Conservation (phyloP, 2,113 vertebrate species). For the Heterochromis multidens region DNA sequence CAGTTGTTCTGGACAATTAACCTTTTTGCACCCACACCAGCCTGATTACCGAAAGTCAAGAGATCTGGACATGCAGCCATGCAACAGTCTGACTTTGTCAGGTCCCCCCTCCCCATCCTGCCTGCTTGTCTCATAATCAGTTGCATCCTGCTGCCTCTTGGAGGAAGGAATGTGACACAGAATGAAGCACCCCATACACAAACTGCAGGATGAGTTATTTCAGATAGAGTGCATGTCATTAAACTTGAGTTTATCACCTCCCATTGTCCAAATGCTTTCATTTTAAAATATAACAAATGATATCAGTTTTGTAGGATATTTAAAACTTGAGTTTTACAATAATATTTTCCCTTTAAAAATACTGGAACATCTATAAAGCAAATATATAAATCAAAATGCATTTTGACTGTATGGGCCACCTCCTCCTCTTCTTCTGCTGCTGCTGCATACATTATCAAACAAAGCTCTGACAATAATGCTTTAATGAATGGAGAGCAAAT, state of each 20-base stretch:
- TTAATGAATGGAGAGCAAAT: not conserved
- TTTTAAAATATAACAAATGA: not conserved
- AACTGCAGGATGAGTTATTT: not conserved
- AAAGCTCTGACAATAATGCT: not conserved
- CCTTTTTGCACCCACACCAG: slow-evolving; percentile 13
- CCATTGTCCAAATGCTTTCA: not conserved
- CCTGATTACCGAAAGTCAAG: slow-evolving; percentile 18
- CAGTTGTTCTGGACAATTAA: slow-evolving; percentile 31
- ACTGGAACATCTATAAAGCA: not conserved
- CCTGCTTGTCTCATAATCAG: slow-evolving; percentile 18
- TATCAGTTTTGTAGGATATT: not conserved
- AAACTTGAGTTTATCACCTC: not conserved
- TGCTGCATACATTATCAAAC: not conserved
- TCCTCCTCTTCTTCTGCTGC: not conserved
- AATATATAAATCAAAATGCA: not conserved
- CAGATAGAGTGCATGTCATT: not conserved
- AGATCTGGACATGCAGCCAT: slow-evolving; percentile 24
- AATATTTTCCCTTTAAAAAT: not conserved
- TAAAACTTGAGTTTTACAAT: not conserved
- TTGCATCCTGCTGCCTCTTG: slow-evolving; percentile 70
- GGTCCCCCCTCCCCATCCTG: not conserved
- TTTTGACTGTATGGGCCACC: not conserved
- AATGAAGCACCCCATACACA: slow-evolving; percentile 13
- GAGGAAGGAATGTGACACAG: slow-evolving; percentile 70
- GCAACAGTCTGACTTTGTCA: not conserved